phyloP scores from a whole-genome alignment of 92 coral and sea anemone genomes.

The Paramuricea clavata region DNA sequence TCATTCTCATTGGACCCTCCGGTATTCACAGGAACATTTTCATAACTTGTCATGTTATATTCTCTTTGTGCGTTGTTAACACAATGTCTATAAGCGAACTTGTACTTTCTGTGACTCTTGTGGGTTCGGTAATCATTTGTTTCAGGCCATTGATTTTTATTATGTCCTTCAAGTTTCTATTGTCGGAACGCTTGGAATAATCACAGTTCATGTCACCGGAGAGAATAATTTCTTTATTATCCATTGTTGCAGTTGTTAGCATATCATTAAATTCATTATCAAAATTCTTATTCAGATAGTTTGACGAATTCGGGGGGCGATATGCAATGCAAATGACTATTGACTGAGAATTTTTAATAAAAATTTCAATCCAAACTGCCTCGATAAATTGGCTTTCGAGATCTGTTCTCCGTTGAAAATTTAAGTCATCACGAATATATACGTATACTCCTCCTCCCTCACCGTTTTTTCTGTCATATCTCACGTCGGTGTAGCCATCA shows the following conservation, averaged over 20 bases:
- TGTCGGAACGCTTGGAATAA: not conserved
- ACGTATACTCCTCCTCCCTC: not conserved
- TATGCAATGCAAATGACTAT: not conserved
- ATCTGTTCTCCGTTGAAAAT: not conserved
- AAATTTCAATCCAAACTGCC: not conserved
- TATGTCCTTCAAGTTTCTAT: not conserved
- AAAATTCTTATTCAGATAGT: slow-evolving; percentile 10
- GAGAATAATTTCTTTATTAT: slow-evolving; percentile 18
- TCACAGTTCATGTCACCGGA: slow-evolving; percentile 21
- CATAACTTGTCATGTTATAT: too few relatives aligned
- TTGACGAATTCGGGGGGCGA: slow-evolving; percentile 1
- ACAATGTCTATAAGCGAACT: not conserved
- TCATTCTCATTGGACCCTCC: too few relatives aligned
- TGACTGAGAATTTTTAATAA: slow-evolving; percentile 2
- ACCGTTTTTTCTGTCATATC: not conserved
- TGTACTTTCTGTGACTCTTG: not conserved
- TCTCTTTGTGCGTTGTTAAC: not conserved
- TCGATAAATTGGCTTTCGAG: not conserved
- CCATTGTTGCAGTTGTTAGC: not conserved
- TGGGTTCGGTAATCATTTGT: slow-evolving; percentile 1
- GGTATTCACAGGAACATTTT: too few relatives aligned
- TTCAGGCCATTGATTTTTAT: slow-evolving; percentile 7
- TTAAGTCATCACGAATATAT: not conserved
- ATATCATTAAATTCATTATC: not conserved
- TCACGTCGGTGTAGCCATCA: not conserved